Percentiles rank a stretch among this genome's conserved stretches.
Conservation (phyloP, 2,113 vertebrate species). For the Ictidomys tridecemlineatus region DNA sequence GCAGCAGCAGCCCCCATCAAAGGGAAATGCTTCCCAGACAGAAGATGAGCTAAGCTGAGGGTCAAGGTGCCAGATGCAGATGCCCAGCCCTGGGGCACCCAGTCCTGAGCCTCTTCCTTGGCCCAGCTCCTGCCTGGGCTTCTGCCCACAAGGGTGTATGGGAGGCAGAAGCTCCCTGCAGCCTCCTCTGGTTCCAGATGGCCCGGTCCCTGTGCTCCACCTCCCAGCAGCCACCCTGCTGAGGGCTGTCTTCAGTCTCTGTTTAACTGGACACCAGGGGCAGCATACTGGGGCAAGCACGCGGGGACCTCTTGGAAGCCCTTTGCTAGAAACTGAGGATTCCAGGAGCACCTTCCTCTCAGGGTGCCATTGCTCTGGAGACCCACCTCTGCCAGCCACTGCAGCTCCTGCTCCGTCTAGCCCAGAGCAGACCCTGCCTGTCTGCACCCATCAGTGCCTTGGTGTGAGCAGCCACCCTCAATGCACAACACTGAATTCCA, state of each 20-base stretch:
- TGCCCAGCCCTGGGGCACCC: background rate
- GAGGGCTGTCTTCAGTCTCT: background rate
- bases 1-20: background rate
- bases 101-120: background rate
- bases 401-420: background rate
- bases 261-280: background rate
- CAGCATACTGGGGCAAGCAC: too few relatives aligned
- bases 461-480: rapidly evolving
- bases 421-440: background rate
- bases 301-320: background rate
- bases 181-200: background rate
- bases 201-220: background rate
- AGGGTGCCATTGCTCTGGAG: rapidly evolving
- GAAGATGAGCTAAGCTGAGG: background rate
- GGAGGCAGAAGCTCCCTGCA: background rate
- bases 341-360: background rate
- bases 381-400: background rate
- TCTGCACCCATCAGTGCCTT: too few relatives aligned
- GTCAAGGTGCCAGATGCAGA: background rate
- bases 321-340: background rate
- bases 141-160: rapidly evolving
- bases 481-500: background rate
- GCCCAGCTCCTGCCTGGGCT: background rate
- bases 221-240: background rate
- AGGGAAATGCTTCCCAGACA: background rate